These are phyloP conservation scores for Steromphala cineraria DNA, from an alignment of 2,888 invertebrate species.

Conservation along the genomic window DNA sequence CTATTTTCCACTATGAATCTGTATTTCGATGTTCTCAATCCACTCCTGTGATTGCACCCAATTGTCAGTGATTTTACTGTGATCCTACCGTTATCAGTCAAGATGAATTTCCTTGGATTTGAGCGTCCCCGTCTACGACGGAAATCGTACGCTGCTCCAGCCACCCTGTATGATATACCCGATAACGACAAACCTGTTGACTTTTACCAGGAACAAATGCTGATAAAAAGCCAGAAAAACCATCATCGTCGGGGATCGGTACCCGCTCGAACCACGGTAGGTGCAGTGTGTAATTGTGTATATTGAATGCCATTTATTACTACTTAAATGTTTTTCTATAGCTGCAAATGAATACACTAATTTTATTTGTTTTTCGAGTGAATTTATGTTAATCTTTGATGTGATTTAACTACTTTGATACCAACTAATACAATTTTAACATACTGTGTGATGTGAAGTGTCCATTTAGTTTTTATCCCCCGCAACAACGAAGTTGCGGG, in stretches of 20 bases:
- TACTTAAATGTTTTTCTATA: background rate
- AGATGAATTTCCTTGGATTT: conserved; percentile 48
- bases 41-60: background rate
- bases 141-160: conserved; percentile 49
- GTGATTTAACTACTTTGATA: background rate
- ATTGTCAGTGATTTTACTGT: background rate
- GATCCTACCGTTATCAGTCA: background rate
- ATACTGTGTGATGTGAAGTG: no score
- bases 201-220: conserved; percentile 51
- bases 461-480: no score
- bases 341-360: background rate
- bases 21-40: background rate
- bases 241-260: conserved; percentile 55
- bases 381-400: background rate
- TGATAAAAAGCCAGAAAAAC: conserved; percentile 49
- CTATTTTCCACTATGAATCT: no score
- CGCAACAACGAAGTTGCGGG: no score
- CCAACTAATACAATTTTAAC: background rate
- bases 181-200: conserved; percentile 58
- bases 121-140: conserved; percentile 46
- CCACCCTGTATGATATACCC: conserved; percentile 56
- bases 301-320: background rate
- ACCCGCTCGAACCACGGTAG: conserved; percentile 43
- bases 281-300: background rate
- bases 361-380: background rate